Evolutionary conservation across 1,140 invertebrate species (phyloP).

Genomic region (Saxidomus purpurata): DNA sequence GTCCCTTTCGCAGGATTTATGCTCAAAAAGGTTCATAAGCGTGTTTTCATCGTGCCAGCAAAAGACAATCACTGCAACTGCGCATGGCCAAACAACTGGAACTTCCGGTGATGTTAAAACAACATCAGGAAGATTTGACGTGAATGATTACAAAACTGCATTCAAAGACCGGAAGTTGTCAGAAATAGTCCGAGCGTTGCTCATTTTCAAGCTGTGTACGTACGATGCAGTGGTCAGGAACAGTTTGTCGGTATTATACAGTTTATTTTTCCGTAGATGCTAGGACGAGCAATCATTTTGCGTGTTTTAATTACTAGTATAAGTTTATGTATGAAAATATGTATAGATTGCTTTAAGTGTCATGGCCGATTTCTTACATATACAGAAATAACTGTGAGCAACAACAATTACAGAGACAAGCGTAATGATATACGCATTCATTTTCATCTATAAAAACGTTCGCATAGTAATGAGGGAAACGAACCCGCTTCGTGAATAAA

Average conservation of each 20-base stretch:
- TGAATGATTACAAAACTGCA: not conserved
- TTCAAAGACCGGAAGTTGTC: not conserved
- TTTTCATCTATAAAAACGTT: too few species aligned
- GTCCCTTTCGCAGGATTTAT: not conserved
- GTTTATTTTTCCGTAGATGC: too few species aligned
- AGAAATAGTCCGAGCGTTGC: conserved; percentile 30
- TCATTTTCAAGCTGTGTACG: conserved; percentile 39
- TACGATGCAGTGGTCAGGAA: conserved; percentile 18
- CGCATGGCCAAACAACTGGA: not conserved
- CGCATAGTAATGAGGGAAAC: too few species aligned
- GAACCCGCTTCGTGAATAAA: too few species aligned
- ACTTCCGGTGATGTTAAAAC: not conserved
- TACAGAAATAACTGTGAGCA: too few species aligned
- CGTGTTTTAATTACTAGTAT: too few species aligned
- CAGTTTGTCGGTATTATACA: conserved; percentile 74
- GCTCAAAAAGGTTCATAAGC: not conserved
- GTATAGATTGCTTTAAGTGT: too few species aligned
- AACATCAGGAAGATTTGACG: not conserved
- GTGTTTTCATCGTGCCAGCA: not conserved
- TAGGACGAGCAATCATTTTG: too few species aligned
- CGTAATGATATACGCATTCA: too few species aligned
- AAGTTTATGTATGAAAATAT: too few species aligned
- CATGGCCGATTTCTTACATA: too few species aligned
- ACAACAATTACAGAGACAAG: too few species aligned
- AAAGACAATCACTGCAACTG: not conserved